Percentiles rank a stretch among this genome's conserved stretches.
Conservation (phyloP, 2,797 vertebrate genomes). For the Sebastes minor region DNA sequence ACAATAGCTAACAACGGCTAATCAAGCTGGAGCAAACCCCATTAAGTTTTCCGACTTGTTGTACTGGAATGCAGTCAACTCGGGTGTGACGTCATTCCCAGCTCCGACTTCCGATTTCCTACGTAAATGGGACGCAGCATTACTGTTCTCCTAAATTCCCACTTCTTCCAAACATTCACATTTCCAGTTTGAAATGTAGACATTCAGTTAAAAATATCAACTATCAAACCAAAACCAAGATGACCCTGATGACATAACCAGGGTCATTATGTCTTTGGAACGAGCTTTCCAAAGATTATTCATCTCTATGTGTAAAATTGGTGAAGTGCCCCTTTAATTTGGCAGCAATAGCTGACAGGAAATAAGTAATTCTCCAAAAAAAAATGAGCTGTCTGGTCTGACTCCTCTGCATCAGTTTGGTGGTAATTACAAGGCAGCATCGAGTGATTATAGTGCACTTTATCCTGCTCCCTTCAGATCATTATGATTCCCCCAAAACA, state of each 20-base stretch:
- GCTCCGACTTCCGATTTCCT: no score
- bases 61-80: no score
- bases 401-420: not conserved
- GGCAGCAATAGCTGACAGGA: not conserved
- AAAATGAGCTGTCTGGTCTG: slow-evolving; percentile 2
- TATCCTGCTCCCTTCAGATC: slow-evolving; percentile 11
- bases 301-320: not conserved
- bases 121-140: not conserved
- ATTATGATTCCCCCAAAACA: slow-evolving; percentile 21
- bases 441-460: slow-evolving; percentile 21
- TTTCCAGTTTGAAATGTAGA: not conserved
- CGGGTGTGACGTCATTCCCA: no score
- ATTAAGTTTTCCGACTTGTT: no score
- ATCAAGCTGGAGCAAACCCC: no score
- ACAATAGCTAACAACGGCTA: no score
- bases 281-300: not conserved
- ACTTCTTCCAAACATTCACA: not conserved
- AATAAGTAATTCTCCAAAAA: not conserved
- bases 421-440: slow-evolving; percentile 13
- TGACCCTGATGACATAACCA: not conserved
- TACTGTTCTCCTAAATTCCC: not conserved
- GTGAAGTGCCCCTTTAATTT: not conserved
- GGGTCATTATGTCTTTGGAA: not conserved
- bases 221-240: not conserved
- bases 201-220: not conserved